Evolutionary conservation across 2,888 invertebrate genomes (phyloP).

Genomic region (Seira musarum): DNA sequence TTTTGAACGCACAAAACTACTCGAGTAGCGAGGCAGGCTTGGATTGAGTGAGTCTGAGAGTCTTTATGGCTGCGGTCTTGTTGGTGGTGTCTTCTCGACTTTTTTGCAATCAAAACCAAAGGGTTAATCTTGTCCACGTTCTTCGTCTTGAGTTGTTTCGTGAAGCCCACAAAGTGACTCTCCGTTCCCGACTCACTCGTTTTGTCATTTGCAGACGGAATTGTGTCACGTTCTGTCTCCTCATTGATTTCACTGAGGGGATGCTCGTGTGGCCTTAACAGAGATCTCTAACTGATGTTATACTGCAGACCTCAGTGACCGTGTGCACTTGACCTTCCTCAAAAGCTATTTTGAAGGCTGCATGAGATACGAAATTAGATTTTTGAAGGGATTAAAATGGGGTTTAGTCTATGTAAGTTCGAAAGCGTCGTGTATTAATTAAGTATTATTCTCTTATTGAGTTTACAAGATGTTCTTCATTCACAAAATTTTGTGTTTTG

Average conservation of each 20-base stretch:
- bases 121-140: slow-evolving; percentile 1
- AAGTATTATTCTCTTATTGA: too few species aligned
- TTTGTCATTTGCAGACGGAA: neutral
- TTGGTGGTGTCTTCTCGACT: neutral
- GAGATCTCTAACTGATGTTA: too few species aligned
- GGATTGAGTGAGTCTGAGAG: neutral
- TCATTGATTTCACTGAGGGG: neutral
- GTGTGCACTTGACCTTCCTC: too few species aligned
- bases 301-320: too few species aligned
- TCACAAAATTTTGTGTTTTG: too few species aligned
- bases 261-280: neutral
- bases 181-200: neutral
- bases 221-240: neutral
- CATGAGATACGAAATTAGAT: too few species aligned
- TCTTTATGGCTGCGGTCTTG: slow-evolving; percentile 2
- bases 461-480: too few species aligned
- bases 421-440: too few species aligned
- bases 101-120: neutral
- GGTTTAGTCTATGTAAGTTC: too few species aligned
- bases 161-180: neutral
- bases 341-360: too few species aligned
- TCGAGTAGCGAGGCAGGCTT: neutral
- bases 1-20: too few species aligned
- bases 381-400: too few species aligned
- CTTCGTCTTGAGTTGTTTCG: neutral